phyloP scores from a whole-genome alignment of 2,888 invertebrate species.

The Prosapia bicincta region DNA sequence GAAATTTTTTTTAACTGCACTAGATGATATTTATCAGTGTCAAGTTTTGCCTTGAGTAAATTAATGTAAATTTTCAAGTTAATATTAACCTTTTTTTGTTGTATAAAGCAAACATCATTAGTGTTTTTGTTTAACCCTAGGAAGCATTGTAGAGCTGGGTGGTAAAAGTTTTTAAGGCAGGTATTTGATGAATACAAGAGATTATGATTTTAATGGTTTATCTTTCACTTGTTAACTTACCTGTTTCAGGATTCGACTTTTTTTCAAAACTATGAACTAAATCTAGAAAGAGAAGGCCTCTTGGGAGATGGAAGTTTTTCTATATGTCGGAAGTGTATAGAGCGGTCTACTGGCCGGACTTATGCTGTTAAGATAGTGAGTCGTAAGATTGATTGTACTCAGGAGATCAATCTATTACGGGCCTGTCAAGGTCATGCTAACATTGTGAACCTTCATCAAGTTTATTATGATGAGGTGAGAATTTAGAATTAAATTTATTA shows the following conservation, averaged over 20 bases:
- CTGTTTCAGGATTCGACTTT: conserved; percentile 71
- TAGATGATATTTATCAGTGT: too few relatives aligned
- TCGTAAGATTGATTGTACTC: conserved; percentile 59
- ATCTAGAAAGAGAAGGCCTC: conserved; percentile 59
- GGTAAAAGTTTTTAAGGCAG: too few relatives aligned
- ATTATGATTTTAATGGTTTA: too few relatives aligned
- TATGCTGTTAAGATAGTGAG: conserved; percentile 88
- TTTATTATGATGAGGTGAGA: conserved; percentile 72
- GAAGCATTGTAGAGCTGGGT: too few relatives aligned
- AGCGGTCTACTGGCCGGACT: conserved; percentile 66
- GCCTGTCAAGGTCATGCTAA: conserved; percentile 87
- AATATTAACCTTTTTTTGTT: too few relatives aligned
- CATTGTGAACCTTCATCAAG: conserved; percentile 78
- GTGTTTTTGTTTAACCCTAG: too few relatives aligned
- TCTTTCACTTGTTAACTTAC: too few relatives aligned
- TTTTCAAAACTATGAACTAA: conserved; percentile 78
- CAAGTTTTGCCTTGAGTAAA: too few relatives aligned
- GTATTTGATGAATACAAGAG: too few relatives aligned
- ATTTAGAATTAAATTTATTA: not conserved
- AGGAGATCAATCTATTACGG: conserved; percentile 75
- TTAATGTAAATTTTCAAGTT: too few relatives aligned
- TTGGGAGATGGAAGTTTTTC: conserved; percentile 90
- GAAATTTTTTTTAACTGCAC: too few relatives aligned
- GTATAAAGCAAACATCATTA: too few relatives aligned
- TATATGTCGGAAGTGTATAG: conserved; percentile 76